A percentile compares a stretch with the other conserved stretches of the same genome.
phyloP scores from a whole-genome alignment of 2,888 invertebrate genomes.

The Cosmorhoe ocellata region DNA sequence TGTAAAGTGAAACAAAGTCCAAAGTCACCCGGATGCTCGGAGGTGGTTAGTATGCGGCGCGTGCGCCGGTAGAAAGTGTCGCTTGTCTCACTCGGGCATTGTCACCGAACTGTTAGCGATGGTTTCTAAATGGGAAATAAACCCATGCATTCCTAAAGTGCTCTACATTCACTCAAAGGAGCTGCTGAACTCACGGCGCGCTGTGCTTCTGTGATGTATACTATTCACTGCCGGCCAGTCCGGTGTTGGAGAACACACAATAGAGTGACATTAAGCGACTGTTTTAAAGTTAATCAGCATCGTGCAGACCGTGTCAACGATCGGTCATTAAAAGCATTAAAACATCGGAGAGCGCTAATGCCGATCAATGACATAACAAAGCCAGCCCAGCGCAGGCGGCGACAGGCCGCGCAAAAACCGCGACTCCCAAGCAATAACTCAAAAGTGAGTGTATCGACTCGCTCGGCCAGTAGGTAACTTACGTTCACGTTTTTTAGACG shows the following conservation, averaged over 20 bases:
- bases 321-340: constrained; percentile 1
- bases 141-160: constrained; percentile 2
- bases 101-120: constrained; percentile 17
- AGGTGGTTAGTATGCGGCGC: constrained; percentile 49
- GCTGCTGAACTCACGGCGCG: too few relatives aligned
- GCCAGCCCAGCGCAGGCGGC: constrained; percentile 40
- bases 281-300: neutral
- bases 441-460: constrained; percentile 64
- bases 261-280: too few relatives aligned
- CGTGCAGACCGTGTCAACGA: constrained; percentile 1
- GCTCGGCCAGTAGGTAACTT: constrained; percentile 64
- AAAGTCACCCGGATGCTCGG: constrained; percentile 45
- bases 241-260: too few relatives aligned
- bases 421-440: constrained; percentile 65
- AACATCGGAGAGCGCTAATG: constrained; percentile 24
- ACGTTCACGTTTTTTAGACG: constrained; percentile 73
- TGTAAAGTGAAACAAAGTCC: constrained; percentile 34
- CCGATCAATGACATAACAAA: constrained; percentile 31
- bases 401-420: constrained; percentile 45
- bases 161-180: neutral
- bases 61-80: constrained; percentile 58
- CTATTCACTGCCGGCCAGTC: too few relatives aligned
- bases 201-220: too few relatives aligned
- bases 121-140: constrained; percentile 26
- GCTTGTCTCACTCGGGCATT: constrained; percentile 30